phyloP scores from a whole-genome alignment of 1,140 invertebrate species.

The Drosophila tani region DNA sequence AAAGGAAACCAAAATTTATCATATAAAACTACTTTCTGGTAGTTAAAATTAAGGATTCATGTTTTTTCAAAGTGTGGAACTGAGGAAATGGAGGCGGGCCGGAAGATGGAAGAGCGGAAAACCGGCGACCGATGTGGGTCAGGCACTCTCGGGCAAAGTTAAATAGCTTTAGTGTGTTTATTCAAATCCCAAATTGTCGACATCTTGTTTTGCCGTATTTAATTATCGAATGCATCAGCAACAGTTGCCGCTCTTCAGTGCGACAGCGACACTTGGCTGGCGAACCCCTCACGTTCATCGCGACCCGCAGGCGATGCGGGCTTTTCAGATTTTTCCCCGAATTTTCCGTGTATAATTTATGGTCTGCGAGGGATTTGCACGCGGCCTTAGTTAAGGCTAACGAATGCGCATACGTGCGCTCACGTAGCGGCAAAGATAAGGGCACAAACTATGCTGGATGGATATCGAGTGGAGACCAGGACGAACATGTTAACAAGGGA shows the following conservation, averaged over 20 bases:
- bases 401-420: slow-evolving; percentile 78
- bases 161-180: slow-evolving; percentile 61
- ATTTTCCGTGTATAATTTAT: slow-evolving; percentile 69
- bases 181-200: slow-evolving; percentile 60
- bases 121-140: slow-evolving; percentile 29
- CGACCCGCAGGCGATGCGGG: slow-evolving; percentile 51
- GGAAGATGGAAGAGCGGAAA: slow-evolving; percentile 12
- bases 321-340: slow-evolving; percentile 44
- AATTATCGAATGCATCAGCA: slow-evolving; percentile 76
- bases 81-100: neutral
- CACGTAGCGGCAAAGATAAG: slow-evolving; percentile 67
- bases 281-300: slow-evolving; percentile 57
- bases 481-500: slow-evolving; percentile 41
- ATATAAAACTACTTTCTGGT: too few species aligned
- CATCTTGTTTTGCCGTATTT: slow-evolving; percentile 68
- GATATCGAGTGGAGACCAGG: slow-evolving; percentile 30
- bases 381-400: slow-evolving; percentile 71
- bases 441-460: slow-evolving; percentile 53
- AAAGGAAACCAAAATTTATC: too few species aligned
- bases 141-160: slow-evolving; percentile 24
- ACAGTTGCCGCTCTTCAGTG: slow-evolving; percentile 52
- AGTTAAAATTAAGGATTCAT: neutral
- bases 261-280: slow-evolving; percentile 47
- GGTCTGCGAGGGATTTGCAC: slow-evolving; percentile 68
- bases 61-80: neutral